Conservation (phyloP, 2,113 vertebrate genomes). For the Hyaena hyaena region DNA sequence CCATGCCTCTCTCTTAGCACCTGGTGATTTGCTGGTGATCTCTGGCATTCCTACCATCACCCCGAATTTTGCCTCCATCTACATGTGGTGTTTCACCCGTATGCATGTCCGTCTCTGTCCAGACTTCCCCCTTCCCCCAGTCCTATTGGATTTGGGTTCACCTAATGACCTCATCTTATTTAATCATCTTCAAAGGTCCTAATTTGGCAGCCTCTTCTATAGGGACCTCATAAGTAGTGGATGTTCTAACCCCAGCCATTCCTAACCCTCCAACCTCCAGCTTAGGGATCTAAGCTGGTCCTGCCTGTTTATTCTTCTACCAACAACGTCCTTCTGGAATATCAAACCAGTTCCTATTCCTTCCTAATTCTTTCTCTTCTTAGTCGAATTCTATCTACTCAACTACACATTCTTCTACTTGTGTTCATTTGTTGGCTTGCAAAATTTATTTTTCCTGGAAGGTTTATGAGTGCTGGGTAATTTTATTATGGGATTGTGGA, state of each 20-base stretch:
- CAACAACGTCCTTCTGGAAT: background rate
- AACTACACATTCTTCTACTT: background rate
- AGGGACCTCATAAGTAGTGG: background rate
- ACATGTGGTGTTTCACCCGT: accelerated
- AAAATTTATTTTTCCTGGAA: background rate
- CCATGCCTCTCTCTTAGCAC: background rate
- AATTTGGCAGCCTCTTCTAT: background rate
- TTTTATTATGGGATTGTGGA: background rate
- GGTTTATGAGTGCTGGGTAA: background rate
- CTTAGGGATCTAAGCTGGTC: background rate
- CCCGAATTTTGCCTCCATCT: background rate
- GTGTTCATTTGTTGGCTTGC: background rate
- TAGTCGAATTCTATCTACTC: background rate
- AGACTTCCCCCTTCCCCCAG: background rate
- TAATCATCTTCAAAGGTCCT: background rate
- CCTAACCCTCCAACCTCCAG: background rate
- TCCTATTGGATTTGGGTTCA: background rate
- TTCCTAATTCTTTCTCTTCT: background rate
- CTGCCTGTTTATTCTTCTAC: background rate
- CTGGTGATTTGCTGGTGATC: background rate
- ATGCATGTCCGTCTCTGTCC: background rate
- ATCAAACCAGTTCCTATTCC: background rate
- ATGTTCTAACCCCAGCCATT: background rate
- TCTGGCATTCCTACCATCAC: background rate
- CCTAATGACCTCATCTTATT: background rate